A percentile compares a stretch with the other conserved stretches of the same genome.
Conservation (phyloP, 2,888 invertebrate genomes). For the Callimorpha dominula region DNA sequence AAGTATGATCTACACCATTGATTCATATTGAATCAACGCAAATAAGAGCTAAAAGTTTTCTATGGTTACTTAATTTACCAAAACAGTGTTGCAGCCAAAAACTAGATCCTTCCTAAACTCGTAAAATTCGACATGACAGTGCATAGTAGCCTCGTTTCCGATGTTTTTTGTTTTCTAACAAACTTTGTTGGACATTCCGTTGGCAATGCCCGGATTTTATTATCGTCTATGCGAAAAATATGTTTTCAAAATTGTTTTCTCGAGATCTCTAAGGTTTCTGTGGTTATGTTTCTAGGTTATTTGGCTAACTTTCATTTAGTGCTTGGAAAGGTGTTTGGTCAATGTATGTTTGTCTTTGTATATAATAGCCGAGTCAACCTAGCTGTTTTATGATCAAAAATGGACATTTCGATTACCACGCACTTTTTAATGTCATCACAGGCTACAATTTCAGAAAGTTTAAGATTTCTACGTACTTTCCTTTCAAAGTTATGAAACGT, state of each 20-base stretch:
- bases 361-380: too few relatives aligned
- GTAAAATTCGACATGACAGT: constrained; percentile 22
- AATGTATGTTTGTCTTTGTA: too few relatives aligned
- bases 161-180: constrained; percentile 57
- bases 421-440: too few relatives aligned
- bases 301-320: not conserved
- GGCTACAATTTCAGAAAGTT: too few relatives aligned
- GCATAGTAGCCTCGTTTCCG: not conserved
- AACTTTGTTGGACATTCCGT: constrained; percentile 57
- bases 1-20: not conserved
- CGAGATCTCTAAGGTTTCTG: not conserved
- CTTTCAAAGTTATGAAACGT: too few relatives aligned
- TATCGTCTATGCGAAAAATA: constrained; percentile 3
- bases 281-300: not conserved
- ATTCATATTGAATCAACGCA: constrained; percentile 26
- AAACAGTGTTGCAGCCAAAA: constrained; percentile 3
- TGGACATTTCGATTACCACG: too few relatives aligned
- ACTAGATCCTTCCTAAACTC: constrained; percentile 32
- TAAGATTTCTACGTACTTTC: too few relatives aligned
- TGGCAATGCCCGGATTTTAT: constrained; percentile 46
- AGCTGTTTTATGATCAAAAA: too few relatives aligned
- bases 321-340: too few relatives aligned
- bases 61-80: constrained; percentile 4
- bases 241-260: not conserved
- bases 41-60: constrained; percentile 5